phyloP scores from a whole-genome alignment of 2,113 vertebrate genomes.

The Gorsachius goisagi region DNA sequence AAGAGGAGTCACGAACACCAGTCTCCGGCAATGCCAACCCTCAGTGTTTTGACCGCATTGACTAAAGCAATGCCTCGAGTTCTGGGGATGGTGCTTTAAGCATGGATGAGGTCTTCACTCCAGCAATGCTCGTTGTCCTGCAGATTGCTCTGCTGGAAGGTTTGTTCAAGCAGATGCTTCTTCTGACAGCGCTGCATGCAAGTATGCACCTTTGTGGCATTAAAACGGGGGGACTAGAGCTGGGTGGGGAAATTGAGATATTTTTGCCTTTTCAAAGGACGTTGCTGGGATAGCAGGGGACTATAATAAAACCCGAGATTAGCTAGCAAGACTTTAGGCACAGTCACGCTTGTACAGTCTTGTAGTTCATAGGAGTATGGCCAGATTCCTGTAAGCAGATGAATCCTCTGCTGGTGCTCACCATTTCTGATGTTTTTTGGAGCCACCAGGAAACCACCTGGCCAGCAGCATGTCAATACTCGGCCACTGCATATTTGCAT shows the following conservation, averaged over 20 bases:
- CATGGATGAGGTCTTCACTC: neutral
- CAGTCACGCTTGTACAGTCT: neutral
- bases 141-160: neutral
- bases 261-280: neutral
- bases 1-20: neutral
- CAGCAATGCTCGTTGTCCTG: neutral
- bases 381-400: neutral
- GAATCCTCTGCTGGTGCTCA: neutral
- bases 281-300: neutral
- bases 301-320: neutral
- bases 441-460: neutral
- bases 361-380: neutral
- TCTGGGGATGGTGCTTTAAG: neutral
- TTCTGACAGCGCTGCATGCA: neutral
- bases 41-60: neutral
- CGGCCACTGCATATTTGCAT: neutral
- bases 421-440: neutral
- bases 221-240: neutral
- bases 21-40: neutral
- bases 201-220: neutral
- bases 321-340: neutral
- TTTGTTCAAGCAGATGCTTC: neutral
- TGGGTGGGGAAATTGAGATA: neutral
- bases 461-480: neutral
- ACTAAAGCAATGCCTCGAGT: neutral